phyloP scores from a whole-genome alignment of 1,140 invertebrate species.

The Ceratoteleas bidentatus region DNA sequence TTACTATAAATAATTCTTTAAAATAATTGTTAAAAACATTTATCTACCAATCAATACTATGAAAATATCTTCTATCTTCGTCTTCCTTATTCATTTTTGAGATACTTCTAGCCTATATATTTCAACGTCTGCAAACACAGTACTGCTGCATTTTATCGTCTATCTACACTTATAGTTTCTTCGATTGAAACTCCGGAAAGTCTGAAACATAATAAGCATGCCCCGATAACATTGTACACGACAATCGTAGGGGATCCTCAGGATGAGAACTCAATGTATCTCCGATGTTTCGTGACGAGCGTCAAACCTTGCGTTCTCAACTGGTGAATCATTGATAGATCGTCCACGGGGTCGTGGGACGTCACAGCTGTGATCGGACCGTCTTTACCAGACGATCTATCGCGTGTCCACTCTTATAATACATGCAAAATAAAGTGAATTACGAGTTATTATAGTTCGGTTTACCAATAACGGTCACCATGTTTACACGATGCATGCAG shows the following conservation, averaged over 20 bases:
- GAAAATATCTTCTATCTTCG: no score
- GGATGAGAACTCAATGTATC: conserved; percentile 48
- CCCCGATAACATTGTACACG: conserved; percentile 41
- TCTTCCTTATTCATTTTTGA: no score
- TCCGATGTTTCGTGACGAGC: conserved; percentile 73
- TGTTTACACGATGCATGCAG: conserved; percentile 68
- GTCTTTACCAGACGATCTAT: conserved; percentile 59
- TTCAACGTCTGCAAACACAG: no score
- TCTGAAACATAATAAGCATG: conserved; percentile 24
- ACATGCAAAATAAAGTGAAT: conserved; percentile 73
- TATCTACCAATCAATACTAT: no score
- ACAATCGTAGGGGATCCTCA: conserved; percentile 20
- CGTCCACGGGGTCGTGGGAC: conserved; percentile 78
- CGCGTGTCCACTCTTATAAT: conserved; percentile 67
- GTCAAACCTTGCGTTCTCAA: conserved; percentile 71
- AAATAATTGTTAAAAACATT: no score
- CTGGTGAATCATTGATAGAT: conserved; percentile 79
- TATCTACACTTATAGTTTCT: no score
- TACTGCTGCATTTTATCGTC: no score
- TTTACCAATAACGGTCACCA: conserved; percentile 68
- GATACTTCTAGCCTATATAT: no score
- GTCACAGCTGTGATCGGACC: conserved; percentile 76
- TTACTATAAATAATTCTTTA: no score
- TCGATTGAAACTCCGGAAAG: conserved; percentile 12
- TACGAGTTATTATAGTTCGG: conserved; percentile 67